These are phyloP conservation scores for Hucho hucho DNA, from an alignment of 2,113 vertebrate species.

Conservation along the genomic window DNA sequence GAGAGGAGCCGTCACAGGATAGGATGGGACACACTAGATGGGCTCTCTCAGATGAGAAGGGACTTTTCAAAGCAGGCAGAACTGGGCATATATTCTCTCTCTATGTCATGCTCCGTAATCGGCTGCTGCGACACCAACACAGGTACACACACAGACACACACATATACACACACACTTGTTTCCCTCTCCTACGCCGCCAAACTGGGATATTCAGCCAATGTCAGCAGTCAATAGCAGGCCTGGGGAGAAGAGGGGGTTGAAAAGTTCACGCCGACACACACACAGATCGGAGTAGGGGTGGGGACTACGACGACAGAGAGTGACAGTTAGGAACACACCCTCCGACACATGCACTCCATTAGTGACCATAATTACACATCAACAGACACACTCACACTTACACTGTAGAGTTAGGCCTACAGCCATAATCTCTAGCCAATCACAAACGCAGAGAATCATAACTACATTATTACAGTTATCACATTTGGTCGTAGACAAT, in stretches of 20 bases:
- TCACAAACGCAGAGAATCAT: too few species aligned
- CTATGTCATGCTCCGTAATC: not conserved
- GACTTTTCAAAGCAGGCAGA: slow-evolving; percentile 44
- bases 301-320: slow-evolving; percentile 42
- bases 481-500: not conserved
- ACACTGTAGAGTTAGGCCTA: not conserved
- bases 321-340: slow-evolving; percentile 38
- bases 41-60: slow-evolving; percentile 51
- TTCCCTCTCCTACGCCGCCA: slow-evolving; percentile 20
- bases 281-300: slow-evolving; percentile 25
- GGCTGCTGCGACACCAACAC: not conserved
- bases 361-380: slow-evolving; percentile 20
- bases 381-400: too few species aligned
- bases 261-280: slow-evolving; percentile 61
- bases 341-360: slow-evolving; percentile 13
- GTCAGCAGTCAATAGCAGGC: slow-evolving; percentile 62
- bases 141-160: slow-evolving; percentile 12
- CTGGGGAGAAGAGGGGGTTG: slow-evolving; percentile 52
- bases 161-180: not conserved
- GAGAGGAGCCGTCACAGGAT: slow-evolving; percentile 14
- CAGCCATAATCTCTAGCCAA: not conserved
- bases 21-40: slow-evolving; percentile 32
- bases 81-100: slow-evolving; percentile 16
- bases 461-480: too few species aligned
- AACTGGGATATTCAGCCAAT: slow-evolving; percentile 58